Evolutionary conservation across 2,113 vertebrate genomes (phyloP).

Genomic region (Onychostoma macrolepis): DNA sequence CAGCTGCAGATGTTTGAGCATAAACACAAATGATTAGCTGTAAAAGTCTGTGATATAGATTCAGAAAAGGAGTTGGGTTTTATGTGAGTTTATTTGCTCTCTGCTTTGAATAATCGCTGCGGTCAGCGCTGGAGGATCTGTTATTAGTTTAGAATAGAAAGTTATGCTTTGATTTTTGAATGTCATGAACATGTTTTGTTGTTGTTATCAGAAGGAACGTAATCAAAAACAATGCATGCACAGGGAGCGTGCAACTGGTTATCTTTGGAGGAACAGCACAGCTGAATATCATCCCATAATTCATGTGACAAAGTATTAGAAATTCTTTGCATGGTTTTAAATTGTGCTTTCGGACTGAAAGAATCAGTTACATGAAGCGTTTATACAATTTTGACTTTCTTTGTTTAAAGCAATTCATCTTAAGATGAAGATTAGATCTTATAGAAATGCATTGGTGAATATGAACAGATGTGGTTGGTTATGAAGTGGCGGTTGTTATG

Average conservation of each 20-base stretch:
- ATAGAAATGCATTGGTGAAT: not conserved
- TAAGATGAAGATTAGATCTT: not conserved
- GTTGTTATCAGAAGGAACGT: not conserved
- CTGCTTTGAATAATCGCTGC: not conserved
- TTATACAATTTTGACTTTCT: not conserved
- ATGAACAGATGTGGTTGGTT: not conserved
- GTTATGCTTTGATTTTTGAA: constrained; percentile 10
- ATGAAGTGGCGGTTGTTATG: not conserved
- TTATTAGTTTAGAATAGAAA: not conserved
- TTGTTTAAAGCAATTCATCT: not conserved
- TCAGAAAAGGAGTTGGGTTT: not conserved
- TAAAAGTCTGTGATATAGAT: constrained; percentile 6
- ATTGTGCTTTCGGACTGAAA: not conserved
- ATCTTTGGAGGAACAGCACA: not conserved
- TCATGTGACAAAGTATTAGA: not conserved
- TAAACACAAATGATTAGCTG: constrained; percentile 32
- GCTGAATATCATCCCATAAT: not conserved
- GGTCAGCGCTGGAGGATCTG: not conserved
- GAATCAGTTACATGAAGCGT: not conserved
- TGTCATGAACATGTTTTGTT: not conserved
- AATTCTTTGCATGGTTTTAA: constrained; percentile 27
- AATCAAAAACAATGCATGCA: not conserved
- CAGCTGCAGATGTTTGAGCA: constrained; percentile 27
- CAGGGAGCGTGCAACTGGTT: not conserved
- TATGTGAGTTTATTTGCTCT: not conserved